These are phyloP conservation scores for Timema cristinae DNA, from an alignment of 2,888 invertebrate genomes.

Conservation along the genomic window DNA sequence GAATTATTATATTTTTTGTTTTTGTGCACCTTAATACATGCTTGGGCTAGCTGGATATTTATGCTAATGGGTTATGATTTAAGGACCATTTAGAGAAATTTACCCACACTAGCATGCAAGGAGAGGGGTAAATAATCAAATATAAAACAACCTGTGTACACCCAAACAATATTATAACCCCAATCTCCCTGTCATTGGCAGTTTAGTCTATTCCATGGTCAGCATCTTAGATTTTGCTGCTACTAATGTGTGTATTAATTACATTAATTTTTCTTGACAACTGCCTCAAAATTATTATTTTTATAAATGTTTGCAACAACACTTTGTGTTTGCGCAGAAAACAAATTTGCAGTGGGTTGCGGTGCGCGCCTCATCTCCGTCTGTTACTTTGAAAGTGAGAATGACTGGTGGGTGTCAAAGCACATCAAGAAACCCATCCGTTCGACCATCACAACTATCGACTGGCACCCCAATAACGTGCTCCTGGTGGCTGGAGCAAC, in stretches of 20 bases:
- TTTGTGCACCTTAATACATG: too few relatives aligned
- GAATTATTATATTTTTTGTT: too few relatives aligned
- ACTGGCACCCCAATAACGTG: constrained; percentile 99
- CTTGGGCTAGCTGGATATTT: too few relatives aligned
- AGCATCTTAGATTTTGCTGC: too few relatives aligned
- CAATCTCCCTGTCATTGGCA: too few relatives aligned
- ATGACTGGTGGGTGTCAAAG: constrained; percentile 99
- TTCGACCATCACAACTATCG: constrained; percentile 93
- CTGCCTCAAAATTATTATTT: neutral
- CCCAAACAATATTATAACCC: too few relatives aligned
- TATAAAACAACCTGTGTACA: too few relatives aligned
- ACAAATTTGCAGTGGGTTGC: constrained; percentile 98
- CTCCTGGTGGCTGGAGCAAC: constrained; percentile 92
- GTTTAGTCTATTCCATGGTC: too few relatives aligned
- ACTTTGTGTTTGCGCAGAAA: constrained; percentile 56
- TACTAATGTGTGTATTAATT: neutral
- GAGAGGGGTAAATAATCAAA: too few relatives aligned
- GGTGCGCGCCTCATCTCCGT: constrained; percentile 94
- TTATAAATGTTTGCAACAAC: neutral
- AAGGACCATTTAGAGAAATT: too few relatives aligned
- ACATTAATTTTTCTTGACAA: neutral
- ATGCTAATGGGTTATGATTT: too few relatives aligned
- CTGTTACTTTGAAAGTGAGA: constrained; percentile 96
- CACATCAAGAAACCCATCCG: constrained; percentile 98
- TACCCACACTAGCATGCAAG: too few relatives aligned